Percentiles rank a stretch among this genome's conserved stretches.
Evolutionary conservation across 2,113 vertebrate genomes (phyloP).

Genomic region (Sminthopsis crassicaudata): DNA sequence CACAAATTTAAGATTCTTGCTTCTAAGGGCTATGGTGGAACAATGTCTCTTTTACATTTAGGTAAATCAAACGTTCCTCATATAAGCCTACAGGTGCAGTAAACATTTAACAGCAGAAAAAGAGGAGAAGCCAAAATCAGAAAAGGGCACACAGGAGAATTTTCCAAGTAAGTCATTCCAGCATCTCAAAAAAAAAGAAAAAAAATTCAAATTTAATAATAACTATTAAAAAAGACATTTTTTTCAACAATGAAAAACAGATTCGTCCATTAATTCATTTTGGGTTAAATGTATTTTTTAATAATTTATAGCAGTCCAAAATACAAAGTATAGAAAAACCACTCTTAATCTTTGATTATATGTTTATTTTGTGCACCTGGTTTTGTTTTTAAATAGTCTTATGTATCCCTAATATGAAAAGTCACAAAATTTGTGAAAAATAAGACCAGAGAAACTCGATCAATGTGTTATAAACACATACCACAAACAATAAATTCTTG

Average conservation of each 20-base stretch:
- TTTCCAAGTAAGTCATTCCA: conserved; percentile 27
- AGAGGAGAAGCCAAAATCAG: not conserved
- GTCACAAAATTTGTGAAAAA: not conserved
- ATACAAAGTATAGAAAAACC: not conserved
- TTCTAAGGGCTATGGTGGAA: not conserved
- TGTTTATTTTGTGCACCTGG: not conserved
- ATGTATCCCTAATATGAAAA: not conserved
- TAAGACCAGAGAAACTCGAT: not conserved
- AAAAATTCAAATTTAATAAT: conserved; percentile 28
- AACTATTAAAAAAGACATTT: not conserved
- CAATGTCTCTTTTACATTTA: not conserved
- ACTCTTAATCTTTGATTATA: not conserved
- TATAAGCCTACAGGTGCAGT: not conserved
- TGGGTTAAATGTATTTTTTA: not conserved
- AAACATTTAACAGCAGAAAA: not conserved
- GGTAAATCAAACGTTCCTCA: not conserved
- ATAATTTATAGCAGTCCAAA: not conserved
- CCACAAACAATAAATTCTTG: not conserved
- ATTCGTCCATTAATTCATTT: not conserved
- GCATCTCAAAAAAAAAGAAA: not conserved
- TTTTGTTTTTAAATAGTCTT: not conserved
- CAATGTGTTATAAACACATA: not conserved
- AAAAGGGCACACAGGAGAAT: not conserved
- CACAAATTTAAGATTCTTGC: not conserved
- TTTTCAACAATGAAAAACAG: not conserved